Percentiles rank a stretch among this genome's conserved stretches.
Evolutionary conservation across 2,888 invertebrate genomes (phyloP).

Genomic region (Orchesella flavescens): DNA sequence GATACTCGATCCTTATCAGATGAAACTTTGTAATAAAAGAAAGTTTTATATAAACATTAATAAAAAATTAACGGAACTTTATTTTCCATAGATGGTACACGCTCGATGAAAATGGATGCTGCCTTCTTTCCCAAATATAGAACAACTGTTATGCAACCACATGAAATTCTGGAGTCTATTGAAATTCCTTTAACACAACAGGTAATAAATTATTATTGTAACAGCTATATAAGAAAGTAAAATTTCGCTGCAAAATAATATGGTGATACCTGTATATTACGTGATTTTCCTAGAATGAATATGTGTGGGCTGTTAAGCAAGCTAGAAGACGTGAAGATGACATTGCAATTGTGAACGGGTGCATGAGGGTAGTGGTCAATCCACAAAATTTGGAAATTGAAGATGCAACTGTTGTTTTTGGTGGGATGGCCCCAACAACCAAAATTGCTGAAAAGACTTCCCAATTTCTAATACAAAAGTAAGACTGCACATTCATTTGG

Average conservation of each 20-base stretch:
- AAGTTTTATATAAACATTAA: too few relatives aligned
- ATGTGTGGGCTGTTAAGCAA: constrained; percentile 91
- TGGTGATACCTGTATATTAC: constrained; percentile 3
- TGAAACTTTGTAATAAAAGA: too few relatives aligned
- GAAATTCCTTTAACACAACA: constrained; percentile 83
- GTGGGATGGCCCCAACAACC: constrained; percentile 94
- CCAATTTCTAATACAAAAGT: constrained; percentile 77
- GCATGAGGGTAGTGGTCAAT: constrained; percentile 82
- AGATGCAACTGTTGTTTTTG: constrained; percentile 84
- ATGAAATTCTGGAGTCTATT: constrained; percentile 88
- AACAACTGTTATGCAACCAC: constrained; percentile 80
- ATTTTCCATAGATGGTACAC: constrained; percentile 9
- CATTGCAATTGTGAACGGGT: constrained; percentile 93
- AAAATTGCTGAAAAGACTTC: constrained; percentile 82
- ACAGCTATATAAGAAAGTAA: neutral
- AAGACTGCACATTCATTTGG: too few relatives aligned
- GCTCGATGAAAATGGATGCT: constrained; percentile 41
- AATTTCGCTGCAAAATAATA: neutral
- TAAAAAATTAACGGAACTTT: too few relatives aligned
- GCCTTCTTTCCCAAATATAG: constrained; percentile 53
- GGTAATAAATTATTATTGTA: too few relatives aligned
- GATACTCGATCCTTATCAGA: too few relatives aligned
- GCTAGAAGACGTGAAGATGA: constrained; percentile 94
- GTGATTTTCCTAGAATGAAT: constrained; percentile 78
- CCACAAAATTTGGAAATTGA: constrained; percentile 77